These are phyloP conservation scores for Danio aesculapii DNA, from an alignment of 2,797 vertebrate species.

Conservation along the genomic window DNA sequence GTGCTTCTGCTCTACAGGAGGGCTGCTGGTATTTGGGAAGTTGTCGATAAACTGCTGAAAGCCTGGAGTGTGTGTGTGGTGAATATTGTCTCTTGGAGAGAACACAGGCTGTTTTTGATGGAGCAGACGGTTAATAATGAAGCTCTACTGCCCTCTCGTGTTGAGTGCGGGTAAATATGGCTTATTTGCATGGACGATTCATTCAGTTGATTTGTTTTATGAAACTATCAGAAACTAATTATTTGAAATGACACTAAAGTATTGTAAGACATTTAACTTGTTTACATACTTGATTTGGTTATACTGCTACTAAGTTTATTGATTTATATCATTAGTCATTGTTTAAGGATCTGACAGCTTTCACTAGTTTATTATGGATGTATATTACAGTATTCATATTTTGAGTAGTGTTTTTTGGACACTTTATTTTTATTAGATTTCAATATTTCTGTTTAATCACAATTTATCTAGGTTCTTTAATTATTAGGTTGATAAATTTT, in stretches of 20 bases:
- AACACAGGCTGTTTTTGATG: background rate
- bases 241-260: background rate
- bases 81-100: background rate
- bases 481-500: no score
- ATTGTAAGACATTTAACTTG: background rate
- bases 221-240: background rate
- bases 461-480: no score
- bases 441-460: no score
- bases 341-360: no score
- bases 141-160: conserved; percentile 39
- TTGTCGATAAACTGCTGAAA: background rate
- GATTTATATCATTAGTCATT: no score
- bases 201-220: background rate
- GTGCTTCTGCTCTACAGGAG: background rate
- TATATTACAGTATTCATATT: no score
- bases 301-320: background rate
- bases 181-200: background rate
- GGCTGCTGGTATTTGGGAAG: background rate
- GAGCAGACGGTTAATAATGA: background rate
- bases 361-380: no score
- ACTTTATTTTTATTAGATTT: no score
- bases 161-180: background rate
- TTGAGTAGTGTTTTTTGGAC: no score
- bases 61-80: background rate
- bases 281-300: background rate